Evolutionary conservation across 2,113 vertebrate species (phyloP), one percentile per base, ranked within the genome.

Genomic region (Ceyx cyanopectus): DNA sequence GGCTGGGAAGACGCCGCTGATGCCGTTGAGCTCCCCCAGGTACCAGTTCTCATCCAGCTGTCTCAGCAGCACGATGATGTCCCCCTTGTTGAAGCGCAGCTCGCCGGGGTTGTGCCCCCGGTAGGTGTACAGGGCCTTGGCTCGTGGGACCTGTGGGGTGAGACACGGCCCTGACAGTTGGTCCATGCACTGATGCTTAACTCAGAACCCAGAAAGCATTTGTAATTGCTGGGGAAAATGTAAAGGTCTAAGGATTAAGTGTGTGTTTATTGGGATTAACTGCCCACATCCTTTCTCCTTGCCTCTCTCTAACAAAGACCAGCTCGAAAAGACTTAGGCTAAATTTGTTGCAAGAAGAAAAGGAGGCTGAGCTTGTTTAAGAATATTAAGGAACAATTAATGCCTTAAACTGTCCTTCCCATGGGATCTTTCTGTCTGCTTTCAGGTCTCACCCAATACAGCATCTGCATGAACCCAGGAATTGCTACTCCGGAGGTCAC

Each of bases 1-100:
- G 84, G 96, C 97, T 3, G 98, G 97, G 93, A 98, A 96, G 4
- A 98, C 93, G 3, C 97, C 98, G 7, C 96, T 96, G 90, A 80
- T 56, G 3, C 98, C 97, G 30, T 98, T 98, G 51, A 96, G 48
- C 75, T 98, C 98, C 14, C 98, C 98, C 40, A 98, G 96, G 81
- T 97, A 98, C 98, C 98, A 98, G 85, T 98, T 98, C 67, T 99
- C 98, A 6, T 99, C 98, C 86, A 98, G 97, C 96, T 98, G 98
- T 63, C 96, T 97, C 45, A 98, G 98, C 57, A 96, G 96, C 51
- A 95, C 23, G 87, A 98, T 97, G 67, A 97, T 84, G 40, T 99
- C 98, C 29, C 98, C 98, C 62, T 98, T 97, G 27, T 97, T 97
- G 94, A 98, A 98, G 78, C 96, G 96, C 93, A 97, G 97, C 95